A percentile compares a stretch with the other conserved stretches of the same genome.
phyloP scores from a whole-genome alignment of 2,113 vertebrate species.

The Leiothrix lutea region DNA sequence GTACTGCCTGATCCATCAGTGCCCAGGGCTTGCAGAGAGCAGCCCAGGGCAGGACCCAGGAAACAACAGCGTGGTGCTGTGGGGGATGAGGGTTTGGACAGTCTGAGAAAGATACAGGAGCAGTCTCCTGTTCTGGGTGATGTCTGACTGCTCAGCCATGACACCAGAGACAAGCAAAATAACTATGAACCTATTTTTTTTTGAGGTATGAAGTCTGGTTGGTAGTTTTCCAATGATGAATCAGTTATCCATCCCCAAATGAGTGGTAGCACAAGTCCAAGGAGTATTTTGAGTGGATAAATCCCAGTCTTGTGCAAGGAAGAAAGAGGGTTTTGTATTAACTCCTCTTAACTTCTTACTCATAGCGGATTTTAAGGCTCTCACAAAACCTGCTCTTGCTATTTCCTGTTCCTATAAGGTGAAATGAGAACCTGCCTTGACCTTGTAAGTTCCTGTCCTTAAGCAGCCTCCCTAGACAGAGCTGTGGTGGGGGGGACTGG shows the following conservation, averaged over 20 bases:
- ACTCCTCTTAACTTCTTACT: not conserved
- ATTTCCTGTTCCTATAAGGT: not conserved
- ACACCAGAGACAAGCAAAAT: too few species aligned
- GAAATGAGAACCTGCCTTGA: not conserved
- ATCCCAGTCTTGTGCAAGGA: not conserved
- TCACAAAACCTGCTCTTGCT: not conserved
- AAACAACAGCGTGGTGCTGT: fast-evolving
- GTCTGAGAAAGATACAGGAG: not conserved
- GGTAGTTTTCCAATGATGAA: not conserved
- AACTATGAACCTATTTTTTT: not conserved
- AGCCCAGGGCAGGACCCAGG: not conserved
- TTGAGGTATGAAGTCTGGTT: not conserved
- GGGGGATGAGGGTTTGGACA: not conserved
- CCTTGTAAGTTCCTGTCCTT: not conserved
- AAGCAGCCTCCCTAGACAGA: fast-evolving
- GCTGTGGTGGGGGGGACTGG: fast-evolving
- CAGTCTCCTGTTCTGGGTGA: not conserved
- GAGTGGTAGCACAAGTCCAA: not conserved
- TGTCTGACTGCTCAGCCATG: not conserved
- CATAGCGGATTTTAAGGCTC: not conserved
- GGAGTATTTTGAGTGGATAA: not conserved
- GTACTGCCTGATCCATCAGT: fast-evolving
- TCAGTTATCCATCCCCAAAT: not conserved
- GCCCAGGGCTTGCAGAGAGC: not conserved
- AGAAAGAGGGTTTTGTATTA: not conserved